phyloP scores from a whole-genome alignment of 2,113 vertebrate genomes.

The Callipepla squamata region DNA sequence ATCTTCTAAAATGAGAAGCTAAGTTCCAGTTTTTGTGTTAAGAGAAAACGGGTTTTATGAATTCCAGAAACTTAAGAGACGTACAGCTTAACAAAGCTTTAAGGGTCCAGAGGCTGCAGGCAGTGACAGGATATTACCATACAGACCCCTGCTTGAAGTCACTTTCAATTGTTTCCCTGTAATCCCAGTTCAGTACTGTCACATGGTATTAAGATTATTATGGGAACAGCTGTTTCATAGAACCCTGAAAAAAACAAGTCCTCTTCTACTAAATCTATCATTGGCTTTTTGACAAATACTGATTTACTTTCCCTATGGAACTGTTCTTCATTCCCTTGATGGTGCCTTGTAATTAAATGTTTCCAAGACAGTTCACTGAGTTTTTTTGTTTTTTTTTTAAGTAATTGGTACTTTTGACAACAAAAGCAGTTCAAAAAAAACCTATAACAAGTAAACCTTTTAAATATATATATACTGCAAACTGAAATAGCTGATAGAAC shows the following conservation, averaged over 20 bases:
- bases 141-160: not conserved
- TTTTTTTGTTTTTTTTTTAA: not conserved
- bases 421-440: not conserved
- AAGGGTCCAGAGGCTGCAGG: not conserved
- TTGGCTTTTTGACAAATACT: not conserved
- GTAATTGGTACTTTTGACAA: not conserved
- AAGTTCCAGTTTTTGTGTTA: not conserved
- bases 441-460: not conserved
- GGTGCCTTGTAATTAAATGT: not conserved
- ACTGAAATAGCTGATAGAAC: not conserved
- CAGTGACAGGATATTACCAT: not conserved
- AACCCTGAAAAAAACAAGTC: not conserved
- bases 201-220: not conserved
- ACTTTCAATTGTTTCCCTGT: not conserved
- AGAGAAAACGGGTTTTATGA: not conserved
- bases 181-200: not conserved
- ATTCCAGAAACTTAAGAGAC: not conserved
- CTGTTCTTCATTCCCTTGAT: not conserved
- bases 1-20: not conserved
- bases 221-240: not conserved
- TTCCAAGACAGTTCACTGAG: slow-evolving; percentile 6
- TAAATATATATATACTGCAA: not conserved
- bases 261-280: not conserved
- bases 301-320: not conserved
- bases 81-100: not conserved